A percentile compares a stretch with the other conserved stretches of the same genome.
phyloP scores from a whole-genome alignment of 64 coral and sea anemone genomes.

The Stichodactyla mertensii region DNA sequence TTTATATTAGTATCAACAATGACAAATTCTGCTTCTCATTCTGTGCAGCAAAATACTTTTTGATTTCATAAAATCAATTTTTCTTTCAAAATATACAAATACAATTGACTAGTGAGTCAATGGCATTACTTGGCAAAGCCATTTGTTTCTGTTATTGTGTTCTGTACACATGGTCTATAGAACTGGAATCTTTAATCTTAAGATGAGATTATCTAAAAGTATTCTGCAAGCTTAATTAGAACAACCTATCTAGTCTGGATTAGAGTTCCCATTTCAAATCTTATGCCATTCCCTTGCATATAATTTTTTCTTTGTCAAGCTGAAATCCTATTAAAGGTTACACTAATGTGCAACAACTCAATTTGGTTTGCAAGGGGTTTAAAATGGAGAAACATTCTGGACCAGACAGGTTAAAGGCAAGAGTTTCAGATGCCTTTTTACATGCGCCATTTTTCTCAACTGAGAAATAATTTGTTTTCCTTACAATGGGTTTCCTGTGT shows the following conservation, averaged over 20 bases:
- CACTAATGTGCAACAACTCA: background rate
- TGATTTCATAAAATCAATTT: constrained; percentile 17
- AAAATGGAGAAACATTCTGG: background rate
- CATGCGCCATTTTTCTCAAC: no score
- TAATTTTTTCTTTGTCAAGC: background rate
- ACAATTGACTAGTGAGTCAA: background rate
- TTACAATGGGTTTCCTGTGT: no score
- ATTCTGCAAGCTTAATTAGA: background rate
- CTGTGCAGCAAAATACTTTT: background rate
- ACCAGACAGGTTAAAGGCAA: no score
- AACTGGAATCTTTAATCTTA: background rate
- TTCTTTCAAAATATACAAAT: constrained; percentile 2
- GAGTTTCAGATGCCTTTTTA: no score
- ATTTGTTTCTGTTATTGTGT: background rate
- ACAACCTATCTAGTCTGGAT: background rate
- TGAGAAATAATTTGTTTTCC: no score
- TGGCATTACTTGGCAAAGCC: background rate
- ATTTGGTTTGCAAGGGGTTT: background rate
- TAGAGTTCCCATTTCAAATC: background rate
- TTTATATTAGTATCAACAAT: background rate
- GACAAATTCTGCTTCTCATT: background rate
- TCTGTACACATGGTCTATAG: background rate
- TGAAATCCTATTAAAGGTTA: no score
- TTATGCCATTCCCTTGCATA: background rate
- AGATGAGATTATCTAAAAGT: background rate